Conservation (phyloP, 2,888 invertebrate genomes). For the Diarsia rubi region DNA sequence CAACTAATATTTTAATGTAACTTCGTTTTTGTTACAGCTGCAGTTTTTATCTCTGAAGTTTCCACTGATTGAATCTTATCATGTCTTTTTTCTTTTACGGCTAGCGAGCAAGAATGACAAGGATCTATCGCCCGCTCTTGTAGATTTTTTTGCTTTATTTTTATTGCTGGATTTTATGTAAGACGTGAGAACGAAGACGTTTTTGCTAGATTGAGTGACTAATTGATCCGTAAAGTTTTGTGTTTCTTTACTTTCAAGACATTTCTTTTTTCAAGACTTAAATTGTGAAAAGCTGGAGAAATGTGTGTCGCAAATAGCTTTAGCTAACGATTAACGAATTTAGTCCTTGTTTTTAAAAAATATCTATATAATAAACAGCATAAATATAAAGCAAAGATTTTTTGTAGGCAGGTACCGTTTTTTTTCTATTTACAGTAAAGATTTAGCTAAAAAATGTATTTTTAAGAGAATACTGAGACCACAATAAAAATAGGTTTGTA, state of each 20-base stretch:
- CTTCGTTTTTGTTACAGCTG: slow-evolving; percentile 26
- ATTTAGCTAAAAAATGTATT: neutral
- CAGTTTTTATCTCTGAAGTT: slow-evolving; percentile 38
- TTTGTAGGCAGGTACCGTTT: neutral
- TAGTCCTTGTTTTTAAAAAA: neutral
- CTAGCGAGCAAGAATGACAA: slow-evolving; percentile 16
- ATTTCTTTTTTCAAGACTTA: neutral
- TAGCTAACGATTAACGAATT: neutral
- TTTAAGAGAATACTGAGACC: neutral
- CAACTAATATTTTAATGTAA: slow-evolving; percentile 35
- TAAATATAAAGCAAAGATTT: neutral
- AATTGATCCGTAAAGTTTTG: neutral
- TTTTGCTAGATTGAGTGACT: neutral
- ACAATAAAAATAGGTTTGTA: neutral
- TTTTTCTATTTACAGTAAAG: neutral
- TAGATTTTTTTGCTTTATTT: slow-evolving; percentile 25
- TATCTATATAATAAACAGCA: neutral
- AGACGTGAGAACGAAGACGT: neutral
- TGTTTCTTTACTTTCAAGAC: neutral
- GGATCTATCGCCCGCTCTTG: slow-evolving; percentile 21
- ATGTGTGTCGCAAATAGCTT: neutral
- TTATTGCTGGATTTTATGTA: slow-evolving; percentile 1
- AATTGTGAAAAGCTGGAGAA: neutral
- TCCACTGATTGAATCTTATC: slow-evolving; percentile 43
- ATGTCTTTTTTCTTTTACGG: slow-evolving; percentile 18